Conservation (phyloP, 2,888 invertebrate genomes). For the Rosalia funebris region DNA sequence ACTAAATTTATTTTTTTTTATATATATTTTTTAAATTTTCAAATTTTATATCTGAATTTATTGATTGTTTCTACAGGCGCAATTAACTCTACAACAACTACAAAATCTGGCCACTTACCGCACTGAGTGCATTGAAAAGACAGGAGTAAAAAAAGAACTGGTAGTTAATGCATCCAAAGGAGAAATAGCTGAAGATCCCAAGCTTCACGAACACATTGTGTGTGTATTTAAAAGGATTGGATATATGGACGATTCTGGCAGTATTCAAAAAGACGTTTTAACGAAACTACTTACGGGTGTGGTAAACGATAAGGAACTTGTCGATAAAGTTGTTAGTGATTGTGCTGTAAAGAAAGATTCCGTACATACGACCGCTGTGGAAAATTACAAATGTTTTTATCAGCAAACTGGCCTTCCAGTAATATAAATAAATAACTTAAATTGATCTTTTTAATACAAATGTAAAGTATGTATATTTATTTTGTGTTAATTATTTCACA, state of each 20-base stretch:
- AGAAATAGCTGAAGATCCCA: conserved; percentile 42
- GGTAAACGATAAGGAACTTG: conserved; percentile 23
- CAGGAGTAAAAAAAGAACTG: conserved; percentile 40
- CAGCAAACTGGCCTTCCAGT: conserved; percentile 32
- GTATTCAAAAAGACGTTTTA: conserved; percentile 41
- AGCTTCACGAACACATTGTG: conserved; percentile 38
- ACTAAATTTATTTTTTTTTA: too few species aligned
- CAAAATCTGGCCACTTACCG: conserved; percentile 37
- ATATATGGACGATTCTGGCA: conserved; percentile 46
- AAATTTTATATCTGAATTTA: too few species aligned
- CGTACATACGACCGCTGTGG: conserved; percentile 36
- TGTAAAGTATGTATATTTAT: too few species aligned
- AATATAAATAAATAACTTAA: background rate
- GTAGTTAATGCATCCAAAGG: conserved; percentile 40
- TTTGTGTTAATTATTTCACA: too few species aligned
- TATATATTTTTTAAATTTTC: too few species aligned
- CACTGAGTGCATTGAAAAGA: conserved; percentile 41
- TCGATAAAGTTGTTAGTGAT: conserved; percentile 29
- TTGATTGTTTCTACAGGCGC: conserved; percentile 40
- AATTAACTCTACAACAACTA: conserved; percentile 48
- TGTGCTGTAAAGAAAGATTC: conserved; percentile 33
- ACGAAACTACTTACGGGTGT: conserved; percentile 34
- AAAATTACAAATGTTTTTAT: conserved; percentile 39
- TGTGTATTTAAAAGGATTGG: conserved; percentile 48
- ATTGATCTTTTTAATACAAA: too few species aligned